phyloP scores from a whole-genome alignment of 2,113 vertebrate genomes.

The Gopherus flavomarginatus region DNA sequence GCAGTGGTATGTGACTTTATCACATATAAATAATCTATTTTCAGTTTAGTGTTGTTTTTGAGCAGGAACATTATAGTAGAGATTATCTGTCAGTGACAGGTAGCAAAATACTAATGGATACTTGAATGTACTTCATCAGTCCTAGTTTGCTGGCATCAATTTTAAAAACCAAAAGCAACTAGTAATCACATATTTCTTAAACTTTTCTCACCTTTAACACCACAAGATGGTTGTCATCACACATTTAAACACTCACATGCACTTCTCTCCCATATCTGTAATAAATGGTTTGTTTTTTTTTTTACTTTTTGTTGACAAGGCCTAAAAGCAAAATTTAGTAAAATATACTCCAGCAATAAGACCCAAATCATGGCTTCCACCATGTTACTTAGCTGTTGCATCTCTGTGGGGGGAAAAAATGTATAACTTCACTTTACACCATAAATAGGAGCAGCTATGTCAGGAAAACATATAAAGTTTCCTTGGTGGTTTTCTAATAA shows the following conservation, averaged over 20 bases:
- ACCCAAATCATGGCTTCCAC: neutral
- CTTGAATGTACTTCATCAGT: neutral
- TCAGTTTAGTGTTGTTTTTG: neutral
- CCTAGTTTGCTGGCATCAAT: neutral
- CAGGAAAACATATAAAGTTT: neutral
- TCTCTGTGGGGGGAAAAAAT: neutral
- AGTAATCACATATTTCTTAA: neutral
- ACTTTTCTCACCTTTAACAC: neutral
- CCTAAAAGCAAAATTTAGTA: neutral
- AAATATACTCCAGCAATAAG: neutral
- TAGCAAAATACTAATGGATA: neutral
- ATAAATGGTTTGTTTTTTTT: neutral
- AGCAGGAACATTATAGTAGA: neutral
- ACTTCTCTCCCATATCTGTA: neutral
- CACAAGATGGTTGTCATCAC: neutral
- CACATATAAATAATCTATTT: neutral
- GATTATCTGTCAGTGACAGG: neutral
- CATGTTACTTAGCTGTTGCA: neutral
- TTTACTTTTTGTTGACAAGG: neutral
- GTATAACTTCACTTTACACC: neutral
- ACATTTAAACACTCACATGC: neutral
- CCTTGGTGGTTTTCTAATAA: slow-evolving; percentile 5
- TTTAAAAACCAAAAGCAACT: neutral
- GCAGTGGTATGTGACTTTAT: neutral
- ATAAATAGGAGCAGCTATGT: neutral